Evolutionary conservation across 2,113 vertebrate genomes (phyloP), one percentile per base, ranked within the genome.

Genomic region (Turnix velox): DNA sequence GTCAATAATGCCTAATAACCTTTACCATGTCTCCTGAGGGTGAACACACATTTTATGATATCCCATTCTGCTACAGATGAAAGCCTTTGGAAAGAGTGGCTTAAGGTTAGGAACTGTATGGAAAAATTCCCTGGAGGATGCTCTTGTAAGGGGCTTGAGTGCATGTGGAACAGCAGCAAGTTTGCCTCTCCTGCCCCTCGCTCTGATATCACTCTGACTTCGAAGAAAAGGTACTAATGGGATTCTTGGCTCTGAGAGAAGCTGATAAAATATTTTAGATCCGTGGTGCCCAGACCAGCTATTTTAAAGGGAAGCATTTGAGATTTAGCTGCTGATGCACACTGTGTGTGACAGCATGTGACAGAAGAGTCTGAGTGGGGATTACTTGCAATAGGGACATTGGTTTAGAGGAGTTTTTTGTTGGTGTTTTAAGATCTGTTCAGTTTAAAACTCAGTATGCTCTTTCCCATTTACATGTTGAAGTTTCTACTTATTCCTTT

Each of bases 1-100:
- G 97, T 97, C 97, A 97, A 92, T 97, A 96, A 96, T 87, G 84
- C 73, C 88, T 93, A 67, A 90, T 95, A 97, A 97, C 94, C 87
- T 97, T 96, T 97, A 69, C 80, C 73, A n/a, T 66, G 91, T 91
- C 96, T 95, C 87, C 74, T 68, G 95, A 90, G 94, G 93, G 93
- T 86, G 96, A 96, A 94, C 87, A 95, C 90, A 94, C 91, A 49
- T 82, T 96, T 89, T 87, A 57, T 80, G 94, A 87, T 94, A 88
- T 31, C 63, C 74, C 69, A 25, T 93, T 96, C 92, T 84, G 27
- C 87, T 92, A 14, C 30, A 66, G 73, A 93, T 84, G 33, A 97
- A 97, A 97, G 92, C 80, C 92, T 95, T 92, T 77, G 72, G 54
- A 96, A 97, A 96, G 73, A 57, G 52, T 80, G 40, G 39, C 63